These are phyloP conservation scores for Sorex maritimensis DNA, from an alignment of 2,797 vertebrate genomes.

Conservation along the genomic window DNA sequence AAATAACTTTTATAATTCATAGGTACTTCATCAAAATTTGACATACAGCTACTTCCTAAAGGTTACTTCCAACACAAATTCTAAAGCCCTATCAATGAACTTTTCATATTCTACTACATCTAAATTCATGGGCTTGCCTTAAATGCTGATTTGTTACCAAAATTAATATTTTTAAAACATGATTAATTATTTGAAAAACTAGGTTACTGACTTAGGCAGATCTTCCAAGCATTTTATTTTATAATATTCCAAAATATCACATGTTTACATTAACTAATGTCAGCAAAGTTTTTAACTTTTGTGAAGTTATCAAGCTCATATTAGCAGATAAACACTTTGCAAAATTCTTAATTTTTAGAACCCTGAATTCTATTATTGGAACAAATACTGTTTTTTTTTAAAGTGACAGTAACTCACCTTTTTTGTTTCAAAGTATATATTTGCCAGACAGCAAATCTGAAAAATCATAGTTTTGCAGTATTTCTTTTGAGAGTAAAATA, in stretches of 20 bases:
- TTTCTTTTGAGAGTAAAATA: constrained; percentile 69
- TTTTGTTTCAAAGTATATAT: constrained; percentile 68
- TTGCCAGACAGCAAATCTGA: constrained; percentile 61
- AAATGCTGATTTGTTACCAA: constrained; percentile 5
- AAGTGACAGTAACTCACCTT: constrained; percentile 69
- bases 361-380: constrained; percentile 71
- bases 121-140: constrained; percentile 52
- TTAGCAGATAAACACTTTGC: constrained; percentile 68
- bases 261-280: constrained; percentile 65
- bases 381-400: constrained; percentile 79
- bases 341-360: constrained; percentile 75
- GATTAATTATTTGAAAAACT: constrained; percentile 62
- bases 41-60: constrained; percentile 61
- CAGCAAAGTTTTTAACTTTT: constrained; percentile 63
- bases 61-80: constrained; percentile 48
- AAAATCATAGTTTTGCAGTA: constrained; percentile 55
- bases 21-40: constrained; percentile 30
- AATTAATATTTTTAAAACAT: constrained; percentile 7
- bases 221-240: constrained; percentile 68
- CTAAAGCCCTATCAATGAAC: constrained; percentile 45
- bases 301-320: constrained; percentile 63
- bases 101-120: constrained; percentile 3
- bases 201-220: constrained; percentile 37
- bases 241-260: constrained; percentile 46
- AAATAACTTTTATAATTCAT: constrained; percentile 40